A percentile compares a stretch with the other conserved stretches of the same genome.
These are phyloP conservation scores for Megaceryle maxima DNA, from an alignment of 2,113 vertebrate genomes.

Conservation along the genomic window DNA sequence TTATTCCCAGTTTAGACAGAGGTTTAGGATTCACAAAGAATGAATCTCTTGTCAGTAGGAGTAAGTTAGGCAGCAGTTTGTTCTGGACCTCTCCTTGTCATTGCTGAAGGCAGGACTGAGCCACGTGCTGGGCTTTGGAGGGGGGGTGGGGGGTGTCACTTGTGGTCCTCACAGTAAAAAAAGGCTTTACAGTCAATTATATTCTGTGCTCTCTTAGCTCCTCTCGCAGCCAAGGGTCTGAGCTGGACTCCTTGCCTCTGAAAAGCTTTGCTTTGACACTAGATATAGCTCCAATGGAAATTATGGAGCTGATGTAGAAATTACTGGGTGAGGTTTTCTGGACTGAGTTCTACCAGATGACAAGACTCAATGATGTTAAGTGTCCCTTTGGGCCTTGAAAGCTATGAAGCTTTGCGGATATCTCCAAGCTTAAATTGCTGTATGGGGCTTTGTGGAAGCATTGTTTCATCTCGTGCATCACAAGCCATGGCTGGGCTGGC, in stretches of 20 bases:
- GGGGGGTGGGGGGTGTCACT: not conserved
- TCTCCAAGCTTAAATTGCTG: not conserved
- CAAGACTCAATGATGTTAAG: conserved; percentile 22
- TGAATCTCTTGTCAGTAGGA: conserved; percentile 18
- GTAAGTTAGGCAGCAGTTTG: not conserved
- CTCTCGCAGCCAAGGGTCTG: not conserved
- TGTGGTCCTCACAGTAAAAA: not conserved
- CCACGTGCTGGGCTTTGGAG: not conserved
- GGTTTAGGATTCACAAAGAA: conserved; percentile 35
- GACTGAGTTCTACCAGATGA: conserved; percentile 5
- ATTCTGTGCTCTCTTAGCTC: not conserved
- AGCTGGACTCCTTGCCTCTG: not conserved
- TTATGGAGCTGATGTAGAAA: conserved; percentile 45
- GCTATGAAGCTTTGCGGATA: not conserved
- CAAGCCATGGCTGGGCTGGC: not conserved
- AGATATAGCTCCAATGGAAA: conserved; percentile 16
- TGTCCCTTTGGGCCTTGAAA: conserved; percentile 13
- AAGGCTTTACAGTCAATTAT: not conserved
- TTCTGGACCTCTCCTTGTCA: conserved; percentile 13
- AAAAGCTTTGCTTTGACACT: not conserved
- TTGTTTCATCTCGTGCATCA: not conserved
- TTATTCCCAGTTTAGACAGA: conserved; percentile 39
- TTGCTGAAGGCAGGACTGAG: not conserved
- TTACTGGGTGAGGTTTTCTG: conserved; percentile 58
- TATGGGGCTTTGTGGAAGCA: not conserved